A percentile compares a stretch with the other conserved stretches of the same genome.
These are phyloP conservation scores for Watsonalla binaria DNA, from an alignment of 2,888 invertebrate genomes.

Conservation along the genomic window DNA sequence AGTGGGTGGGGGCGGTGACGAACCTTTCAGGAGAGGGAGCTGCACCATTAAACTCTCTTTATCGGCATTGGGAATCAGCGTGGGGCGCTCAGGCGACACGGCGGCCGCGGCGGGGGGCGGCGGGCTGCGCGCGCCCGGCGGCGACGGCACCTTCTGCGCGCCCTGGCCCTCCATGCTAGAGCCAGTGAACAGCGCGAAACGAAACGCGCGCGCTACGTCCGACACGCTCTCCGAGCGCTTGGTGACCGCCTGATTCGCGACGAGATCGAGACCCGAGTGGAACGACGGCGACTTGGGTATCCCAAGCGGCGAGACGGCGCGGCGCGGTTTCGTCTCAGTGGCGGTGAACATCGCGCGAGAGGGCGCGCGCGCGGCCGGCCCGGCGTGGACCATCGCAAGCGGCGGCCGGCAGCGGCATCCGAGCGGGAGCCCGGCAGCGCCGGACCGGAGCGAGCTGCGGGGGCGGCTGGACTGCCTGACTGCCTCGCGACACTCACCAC, in stretches of 20 bases:
- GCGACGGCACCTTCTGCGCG: conserved; percentile 62
- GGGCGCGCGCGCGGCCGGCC: conserved; percentile 77
- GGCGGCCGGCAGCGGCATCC: conserved; percentile 77
- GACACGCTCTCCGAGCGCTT: conserved; percentile 70
- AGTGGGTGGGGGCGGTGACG: conserved; percentile 28
- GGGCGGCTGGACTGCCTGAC: conserved; percentile 66
- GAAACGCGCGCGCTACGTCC: conserved; percentile 72
- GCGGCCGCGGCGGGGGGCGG: conserved; percentile 48
- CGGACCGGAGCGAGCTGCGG: conserved; percentile 70
- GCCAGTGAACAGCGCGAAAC: conserved; percentile 64
- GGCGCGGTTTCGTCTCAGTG: conserved; percentile 73
- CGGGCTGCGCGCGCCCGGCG: conserved; percentile 66
- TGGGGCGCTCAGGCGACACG: conserved; percentile 51
- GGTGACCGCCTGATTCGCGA: conserved; percentile 79
- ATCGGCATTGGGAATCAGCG: conserved; percentile 48
- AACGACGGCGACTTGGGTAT: conserved; percentile 93
- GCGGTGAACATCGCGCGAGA: conserved; percentile 75
- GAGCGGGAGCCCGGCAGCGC: conserved; percentile 72
- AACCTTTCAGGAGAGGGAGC: conserved; percentile 76
- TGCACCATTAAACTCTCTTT: conserved; percentile 72
- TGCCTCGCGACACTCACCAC: conserved; percentile 18
- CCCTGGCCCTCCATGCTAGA: conserved; percentile 62
- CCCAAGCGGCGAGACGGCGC: conserved; percentile 81
- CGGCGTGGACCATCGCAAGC: conserved; percentile 78
- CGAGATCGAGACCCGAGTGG: conserved; percentile 90